Percentiles rank a stretch among this genome's conserved stretches.
Conservation (phyloP, 2,888 invertebrate genomes). For the Druceiella hillmani region DNA sequence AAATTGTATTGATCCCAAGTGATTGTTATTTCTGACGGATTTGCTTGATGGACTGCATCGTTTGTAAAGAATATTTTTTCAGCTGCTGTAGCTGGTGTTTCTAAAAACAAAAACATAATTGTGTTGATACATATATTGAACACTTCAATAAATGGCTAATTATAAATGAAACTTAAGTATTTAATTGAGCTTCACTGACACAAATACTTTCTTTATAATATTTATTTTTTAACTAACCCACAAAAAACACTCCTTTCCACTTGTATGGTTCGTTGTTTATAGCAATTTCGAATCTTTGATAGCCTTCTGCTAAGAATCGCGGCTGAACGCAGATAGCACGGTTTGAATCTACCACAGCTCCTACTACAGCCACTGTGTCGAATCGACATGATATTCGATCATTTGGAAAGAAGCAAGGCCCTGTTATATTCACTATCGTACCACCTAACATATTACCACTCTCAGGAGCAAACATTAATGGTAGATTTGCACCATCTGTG, state of each 20-base stretch:
- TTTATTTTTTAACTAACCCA: constrained; percentile 58
- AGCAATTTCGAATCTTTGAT: constrained; percentile 80
- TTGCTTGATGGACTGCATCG: constrained; percentile 64
- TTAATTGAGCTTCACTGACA: background rate
- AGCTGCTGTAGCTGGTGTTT: constrained; percentile 83
- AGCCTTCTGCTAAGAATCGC: constrained; percentile 79
- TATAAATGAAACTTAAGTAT: too few species aligned
- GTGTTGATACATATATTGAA: too few species aligned
- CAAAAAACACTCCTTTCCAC: constrained; percentile 87
- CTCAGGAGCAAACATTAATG: constrained; percentile 86
- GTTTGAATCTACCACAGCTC: constrained; percentile 72
- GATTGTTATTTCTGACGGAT: constrained; percentile 69
- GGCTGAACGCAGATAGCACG: constrained; percentile 89
- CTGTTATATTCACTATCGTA: constrained; percentile 92
- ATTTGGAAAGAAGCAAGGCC: constrained; percentile 80
- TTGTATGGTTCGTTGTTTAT: constrained; percentile 78
- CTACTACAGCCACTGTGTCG: constrained; percentile 73
- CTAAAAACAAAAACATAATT: too few species aligned
- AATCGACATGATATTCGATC: constrained; percentile 80
- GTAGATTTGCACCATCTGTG: constrained; percentile 73
- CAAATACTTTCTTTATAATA: background rate
- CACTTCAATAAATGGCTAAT: background rate
- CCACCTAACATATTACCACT: constrained; percentile 98
- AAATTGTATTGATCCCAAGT: constrained; percentile 84
- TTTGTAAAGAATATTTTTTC: constrained; percentile 80